Evolutionary conservation across 92 coral and sea anemone genomes (phyloP).

Genomic region (Epizoanthus ramosus): DNA sequence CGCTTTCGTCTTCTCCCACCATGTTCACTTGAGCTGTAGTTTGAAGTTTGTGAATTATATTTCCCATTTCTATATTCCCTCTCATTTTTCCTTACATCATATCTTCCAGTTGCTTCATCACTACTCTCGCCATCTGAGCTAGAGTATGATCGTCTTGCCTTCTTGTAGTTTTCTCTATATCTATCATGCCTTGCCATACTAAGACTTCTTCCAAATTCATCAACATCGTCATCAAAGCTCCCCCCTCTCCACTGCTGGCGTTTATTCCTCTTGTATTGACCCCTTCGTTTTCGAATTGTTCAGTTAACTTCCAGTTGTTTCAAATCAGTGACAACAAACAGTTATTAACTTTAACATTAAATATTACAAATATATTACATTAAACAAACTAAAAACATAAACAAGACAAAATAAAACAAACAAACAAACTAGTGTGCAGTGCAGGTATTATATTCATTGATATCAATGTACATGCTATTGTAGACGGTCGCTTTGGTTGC

Average conservation of each 20-base stretch:
- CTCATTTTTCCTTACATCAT: slow-evolving; percentile 26
- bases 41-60: slow-evolving; percentile 11
- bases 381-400: too few species aligned
- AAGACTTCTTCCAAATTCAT: slow-evolving; percentile 38
- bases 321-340: too few species aligned
- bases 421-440: too few species aligned
- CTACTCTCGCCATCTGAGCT: slow-evolving; percentile 23
- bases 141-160: neutral
- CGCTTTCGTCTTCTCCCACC: slow-evolving; percentile 29
- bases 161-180: slow-evolving; percentile 17
- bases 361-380: too few species aligned
- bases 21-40: slow-evolving; percentile 42
- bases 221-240: neutral
- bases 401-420: too few species aligned
- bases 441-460: too few species aligned
- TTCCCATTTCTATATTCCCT: slow-evolving; percentile 16
- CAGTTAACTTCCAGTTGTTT: too few species aligned
- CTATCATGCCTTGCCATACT: slow-evolving; percentile 24
- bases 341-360: too few species aligned
- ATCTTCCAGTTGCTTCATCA: slow-evolving; percentile 20
- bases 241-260: neutral
- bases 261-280: neutral
- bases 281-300: too few species aligned
- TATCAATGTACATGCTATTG: too few species aligned
- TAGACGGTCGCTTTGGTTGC: too few species aligned